Evolutionary conservation across 2,888 invertebrate genomes (phyloP).

Genomic region (Invenusta paracnida): DNA sequence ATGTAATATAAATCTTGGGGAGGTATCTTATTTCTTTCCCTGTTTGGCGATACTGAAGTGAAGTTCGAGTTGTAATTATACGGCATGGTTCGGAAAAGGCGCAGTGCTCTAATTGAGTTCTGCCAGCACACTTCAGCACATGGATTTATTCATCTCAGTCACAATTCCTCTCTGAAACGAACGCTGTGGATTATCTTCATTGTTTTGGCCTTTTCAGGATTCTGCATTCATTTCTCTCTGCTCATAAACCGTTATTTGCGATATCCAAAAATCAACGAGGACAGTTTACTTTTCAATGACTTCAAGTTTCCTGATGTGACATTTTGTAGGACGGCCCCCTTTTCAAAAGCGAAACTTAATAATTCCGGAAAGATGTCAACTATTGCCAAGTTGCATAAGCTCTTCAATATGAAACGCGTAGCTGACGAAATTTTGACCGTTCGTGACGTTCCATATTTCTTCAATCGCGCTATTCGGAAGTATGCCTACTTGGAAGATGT

Average conservation of each 20-base stretch:
- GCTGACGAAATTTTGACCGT: neutral
- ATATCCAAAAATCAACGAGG: neutral
- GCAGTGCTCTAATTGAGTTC: neutral
- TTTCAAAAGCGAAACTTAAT: neutral
- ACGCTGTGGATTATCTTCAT: neutral
- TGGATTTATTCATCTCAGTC: neutral
- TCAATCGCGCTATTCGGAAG: neutral
- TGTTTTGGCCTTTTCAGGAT: neutral
- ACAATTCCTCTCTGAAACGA: neutral
- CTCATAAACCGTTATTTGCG: neutral
- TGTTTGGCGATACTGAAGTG: no score
- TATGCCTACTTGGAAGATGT: neutral
- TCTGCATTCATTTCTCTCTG: neutral
- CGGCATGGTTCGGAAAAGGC: no score
- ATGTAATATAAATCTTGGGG: no score
- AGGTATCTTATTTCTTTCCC: no score
- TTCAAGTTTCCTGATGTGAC: neutral
- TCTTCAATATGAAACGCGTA: no score
- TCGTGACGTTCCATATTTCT: neutral
- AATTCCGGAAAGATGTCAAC: neutral
- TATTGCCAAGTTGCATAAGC: neutral
- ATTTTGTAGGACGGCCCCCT: neutral
- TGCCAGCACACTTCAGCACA: neutral
- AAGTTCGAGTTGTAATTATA: no score
- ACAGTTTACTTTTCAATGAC: neutral